A percentile compares a stretch with the other conserved stretches of the same genome.
Evolutionary conservation across 2,797 vertebrate species (phyloP).

Genomic region (Octomys mimax): DNA sequence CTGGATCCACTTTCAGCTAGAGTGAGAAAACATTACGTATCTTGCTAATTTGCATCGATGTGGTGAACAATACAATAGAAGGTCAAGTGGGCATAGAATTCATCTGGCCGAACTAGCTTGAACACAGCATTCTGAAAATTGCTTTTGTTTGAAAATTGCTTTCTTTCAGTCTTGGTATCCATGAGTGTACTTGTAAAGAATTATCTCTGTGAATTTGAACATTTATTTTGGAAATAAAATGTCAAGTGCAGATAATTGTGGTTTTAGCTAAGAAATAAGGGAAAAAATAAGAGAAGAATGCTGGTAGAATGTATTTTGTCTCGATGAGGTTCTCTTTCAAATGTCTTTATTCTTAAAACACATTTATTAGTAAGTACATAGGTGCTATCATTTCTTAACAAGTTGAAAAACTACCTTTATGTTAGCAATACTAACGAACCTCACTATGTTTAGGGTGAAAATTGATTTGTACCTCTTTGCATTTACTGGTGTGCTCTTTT

Average conservation of each 20-base stretch:
- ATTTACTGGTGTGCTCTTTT: slow-evolving; percentile 70
- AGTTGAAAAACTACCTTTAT: slow-evolving; percentile 40
- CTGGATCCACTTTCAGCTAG: slow-evolving; percentile 69
- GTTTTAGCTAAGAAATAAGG: slow-evolving; percentile 15
- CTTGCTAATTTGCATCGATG: slow-evolving; percentile 18
- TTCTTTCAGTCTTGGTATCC: slow-evolving; percentile 54
- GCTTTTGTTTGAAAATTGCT: slow-evolving; percentile 78
- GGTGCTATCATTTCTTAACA: background rate
- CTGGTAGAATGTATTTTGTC: background rate
- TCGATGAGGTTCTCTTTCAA: background rate
- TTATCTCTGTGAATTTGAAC: slow-evolving; percentile 54
- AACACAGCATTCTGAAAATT: slow-evolving; percentile 71
- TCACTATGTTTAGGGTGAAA: slow-evolving; percentile 66
- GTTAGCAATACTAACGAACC: slow-evolving; percentile 72
- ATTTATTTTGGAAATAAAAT: slow-evolving; percentile 46
- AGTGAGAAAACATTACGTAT: slow-evolving; percentile 5
- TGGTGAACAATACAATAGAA: slow-evolving; percentile 71
- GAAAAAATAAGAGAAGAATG: background rate
- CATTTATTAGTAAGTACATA: background rate
- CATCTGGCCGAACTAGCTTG: slow-evolving; percentile 30
- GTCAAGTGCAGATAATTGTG: background rate
- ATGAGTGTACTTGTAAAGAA: slow-evolving; percentile 67
- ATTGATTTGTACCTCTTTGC: slow-evolving; percentile 82
- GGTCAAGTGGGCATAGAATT: slow-evolving; percentile 56
- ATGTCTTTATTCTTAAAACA: background rate